phyloP scores from a whole-genome alignment of 2,113 vertebrate genomes.

The Hoplias malabaricus region DNA sequence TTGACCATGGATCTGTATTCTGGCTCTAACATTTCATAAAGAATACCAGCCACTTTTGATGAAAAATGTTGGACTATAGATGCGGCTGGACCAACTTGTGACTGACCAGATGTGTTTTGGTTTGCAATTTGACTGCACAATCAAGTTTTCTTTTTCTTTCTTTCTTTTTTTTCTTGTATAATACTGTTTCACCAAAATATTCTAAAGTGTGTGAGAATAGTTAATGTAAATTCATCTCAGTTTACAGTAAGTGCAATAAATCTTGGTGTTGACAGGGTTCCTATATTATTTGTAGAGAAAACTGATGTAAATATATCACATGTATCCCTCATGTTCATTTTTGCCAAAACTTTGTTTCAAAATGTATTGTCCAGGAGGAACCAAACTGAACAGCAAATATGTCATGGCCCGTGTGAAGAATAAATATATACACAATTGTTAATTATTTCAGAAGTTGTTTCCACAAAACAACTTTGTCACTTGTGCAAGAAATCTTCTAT shows the following conservation, averaged over 20 bases:
- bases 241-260: constrained; percentile 28
- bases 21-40: background rate
- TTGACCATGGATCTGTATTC: background rate
- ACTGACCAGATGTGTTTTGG: background rate
- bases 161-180: background rate
- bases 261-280: background rate
- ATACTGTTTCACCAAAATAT: background rate
- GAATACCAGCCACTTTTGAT: background rate
- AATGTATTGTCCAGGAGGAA: background rate
- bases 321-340: background rate
- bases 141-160: background rate
- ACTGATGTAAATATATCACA: background rate
- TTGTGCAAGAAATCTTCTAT: too few species aligned
- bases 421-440: too few species aligned
- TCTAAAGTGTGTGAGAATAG: background rate
- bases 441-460: too few species aligned
- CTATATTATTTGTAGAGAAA: background rate
- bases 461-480: background rate
- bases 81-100: background rate
- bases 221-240: background rate
- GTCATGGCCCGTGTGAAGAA: background rate
- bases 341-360: background rate
- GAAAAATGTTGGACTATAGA: background rate
- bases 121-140: background rate
- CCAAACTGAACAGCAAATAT: background rate